phyloP scores from a whole-genome alignment of 2,888 invertebrate genomes.

The Thysanoteuthis rhombus region DNA sequence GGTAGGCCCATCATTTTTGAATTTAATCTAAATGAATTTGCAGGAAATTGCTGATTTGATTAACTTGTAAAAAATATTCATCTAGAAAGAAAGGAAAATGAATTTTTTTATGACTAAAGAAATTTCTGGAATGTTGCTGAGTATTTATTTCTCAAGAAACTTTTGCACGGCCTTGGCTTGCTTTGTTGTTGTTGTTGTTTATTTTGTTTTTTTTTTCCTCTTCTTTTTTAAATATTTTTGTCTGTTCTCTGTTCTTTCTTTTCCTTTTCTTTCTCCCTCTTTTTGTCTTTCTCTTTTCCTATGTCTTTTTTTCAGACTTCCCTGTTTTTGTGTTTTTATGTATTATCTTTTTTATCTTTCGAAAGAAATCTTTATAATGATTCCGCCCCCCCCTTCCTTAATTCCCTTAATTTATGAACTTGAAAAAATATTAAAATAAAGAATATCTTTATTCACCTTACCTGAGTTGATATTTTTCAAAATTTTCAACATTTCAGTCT shows the following conservation, averaged over 20 bases:
- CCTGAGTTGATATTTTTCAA: not conserved
- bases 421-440: not conserved
- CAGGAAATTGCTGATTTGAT: not conserved
- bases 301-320: too few relatives aligned
- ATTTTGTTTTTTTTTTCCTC: not conserved
- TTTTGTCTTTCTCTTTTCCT: not conserved
- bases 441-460: not conserved
- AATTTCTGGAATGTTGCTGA: not conserved
- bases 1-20: not conserved
- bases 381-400: not conserved
- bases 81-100: not conserved
- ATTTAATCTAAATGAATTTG: not conserved
- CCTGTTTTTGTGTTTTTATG: not conserved
- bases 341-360: too few relatives aligned
- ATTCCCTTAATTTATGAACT: not conserved
- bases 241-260: not conserved
- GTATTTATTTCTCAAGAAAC: not conserved
- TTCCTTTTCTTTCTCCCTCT: not conserved
- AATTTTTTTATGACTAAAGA: not conserved
- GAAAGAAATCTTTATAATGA: not conserved
- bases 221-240: not conserved
- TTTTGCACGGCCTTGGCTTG: not conserved
- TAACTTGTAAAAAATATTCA: not conserved
- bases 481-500: not conserved
- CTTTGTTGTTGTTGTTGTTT: not conserved